Conservation (phyloP, 2,888 invertebrate genomes). For the Physocephala rufipes region DNA sequence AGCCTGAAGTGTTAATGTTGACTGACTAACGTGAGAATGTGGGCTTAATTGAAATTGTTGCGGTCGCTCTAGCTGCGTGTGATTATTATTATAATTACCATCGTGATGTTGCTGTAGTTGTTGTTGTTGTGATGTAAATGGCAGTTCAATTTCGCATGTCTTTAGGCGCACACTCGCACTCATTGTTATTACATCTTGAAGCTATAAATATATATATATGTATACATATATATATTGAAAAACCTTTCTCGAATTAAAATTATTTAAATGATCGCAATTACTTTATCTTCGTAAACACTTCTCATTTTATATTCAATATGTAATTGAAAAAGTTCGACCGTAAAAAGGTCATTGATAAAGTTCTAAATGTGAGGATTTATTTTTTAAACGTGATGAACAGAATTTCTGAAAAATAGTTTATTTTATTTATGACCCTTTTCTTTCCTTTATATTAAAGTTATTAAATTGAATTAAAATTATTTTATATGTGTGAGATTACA, state of each 20-base stretch:
- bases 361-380: too few species aligned
- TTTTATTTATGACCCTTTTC: too few species aligned
- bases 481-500: too few species aligned
- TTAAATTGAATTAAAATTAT: too few species aligned
- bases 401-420: too few species aligned
- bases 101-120: constrained; percentile 42
- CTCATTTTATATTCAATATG: not conserved
- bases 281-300: not conserved
- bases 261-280: not conserved
- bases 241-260: not conserved
- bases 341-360: not conserved
- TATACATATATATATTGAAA: not conserved
- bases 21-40: constrained; percentile 53
- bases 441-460: too few species aligned
- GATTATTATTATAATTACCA: constrained; percentile 37
- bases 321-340: not conserved
- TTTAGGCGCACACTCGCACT: constrained; percentile 66
- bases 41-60: constrained; percentile 46
- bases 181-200: constrained; percentile 66
- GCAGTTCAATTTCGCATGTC: constrained; percentile 66
- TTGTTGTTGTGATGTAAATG: constrained; percentile 56
- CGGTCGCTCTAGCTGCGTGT: constrained; percentile 44
- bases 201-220: constrained; percentile 57
- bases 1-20: constrained; percentile 37
- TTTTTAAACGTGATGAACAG: too few species aligned